Percentiles rank a stretch among this genome's conserved stretches.
Conservation (phyloP, 2,888 invertebrate genomes). For the Allolobophora icterica region DNA sequence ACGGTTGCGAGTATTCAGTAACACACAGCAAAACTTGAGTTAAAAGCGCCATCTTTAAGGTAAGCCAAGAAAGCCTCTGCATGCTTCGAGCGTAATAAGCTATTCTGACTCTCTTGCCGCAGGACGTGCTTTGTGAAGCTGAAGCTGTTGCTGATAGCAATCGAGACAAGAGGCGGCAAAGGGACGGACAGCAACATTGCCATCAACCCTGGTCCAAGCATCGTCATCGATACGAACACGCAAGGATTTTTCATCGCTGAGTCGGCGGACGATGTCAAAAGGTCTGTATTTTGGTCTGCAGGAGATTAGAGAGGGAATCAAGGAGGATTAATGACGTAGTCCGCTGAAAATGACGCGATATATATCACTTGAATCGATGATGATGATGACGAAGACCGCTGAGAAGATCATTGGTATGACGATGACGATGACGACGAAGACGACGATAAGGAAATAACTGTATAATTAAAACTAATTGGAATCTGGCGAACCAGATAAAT, state of each 20-base stretch:
- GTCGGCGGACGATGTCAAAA: slow-evolving; percentile 99
- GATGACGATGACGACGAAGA: no score
- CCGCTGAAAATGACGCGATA: background rate
- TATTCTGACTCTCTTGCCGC: slow-evolving; percentile 49
- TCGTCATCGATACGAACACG: slow-evolving; percentile 94
- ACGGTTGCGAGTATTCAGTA: no score
- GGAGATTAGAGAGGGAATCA: background rate
- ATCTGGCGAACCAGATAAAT: background rate
- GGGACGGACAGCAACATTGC: slow-evolving; percentile 89
- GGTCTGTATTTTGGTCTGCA: slow-evolving; percentile 72
- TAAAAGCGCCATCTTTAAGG: no score
- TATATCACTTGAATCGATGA: background rate
- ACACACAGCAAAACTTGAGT: no score
- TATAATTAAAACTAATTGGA: background rate
- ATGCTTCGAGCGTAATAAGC: background rate
- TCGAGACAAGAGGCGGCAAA: slow-evolving; percentile 76
- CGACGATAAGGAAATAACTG: background rate
- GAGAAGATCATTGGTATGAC: no score
- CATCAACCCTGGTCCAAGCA: slow-evolving; percentile 85
- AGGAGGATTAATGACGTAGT: background rate
- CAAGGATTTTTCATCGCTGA: slow-evolving; percentile 99
- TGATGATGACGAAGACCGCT: no score
- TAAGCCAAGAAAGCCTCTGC: background rate
- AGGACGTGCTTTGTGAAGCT: slow-evolving; percentile 98
- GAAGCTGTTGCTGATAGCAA: slow-evolving; percentile 92